Conservation (phyloP, 2,113 vertebrate genomes). For the Xiphorhynchus elegans region DNA sequence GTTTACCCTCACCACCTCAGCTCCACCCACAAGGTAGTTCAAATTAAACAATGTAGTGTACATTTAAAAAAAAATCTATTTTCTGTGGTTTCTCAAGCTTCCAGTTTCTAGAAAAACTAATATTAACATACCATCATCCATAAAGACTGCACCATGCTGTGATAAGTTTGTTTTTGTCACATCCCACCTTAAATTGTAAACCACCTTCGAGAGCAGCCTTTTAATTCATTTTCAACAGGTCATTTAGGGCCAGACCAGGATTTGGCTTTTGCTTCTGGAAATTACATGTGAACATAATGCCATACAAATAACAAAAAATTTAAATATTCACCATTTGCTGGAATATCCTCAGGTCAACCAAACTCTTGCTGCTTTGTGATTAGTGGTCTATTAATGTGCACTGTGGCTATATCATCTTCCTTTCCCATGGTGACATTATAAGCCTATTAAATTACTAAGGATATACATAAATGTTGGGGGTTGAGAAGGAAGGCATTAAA, state of each 20-base stretch:
- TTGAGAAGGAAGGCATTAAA: slow-evolving; percentile 1
- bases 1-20: neutral
- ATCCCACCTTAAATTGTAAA: neutral
- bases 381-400: slow-evolving; percentile 43
- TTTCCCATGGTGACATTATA: slow-evolving; percentile 39
- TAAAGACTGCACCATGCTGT: neutral
- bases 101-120: neutral
- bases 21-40: neutral
- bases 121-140: neutral
- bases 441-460: slow-evolving; percentile 35
- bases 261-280: slow-evolving; percentile 26
- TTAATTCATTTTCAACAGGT: slow-evolving; percentile 35
- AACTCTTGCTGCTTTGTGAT: slow-evolving; percentile 34
- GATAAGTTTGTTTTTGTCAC: slow-evolving; percentile 24
- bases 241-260: neutral
- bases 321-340: slow-evolving; percentile 19
- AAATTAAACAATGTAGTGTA: neutral
- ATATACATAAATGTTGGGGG: neutral
- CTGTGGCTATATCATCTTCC: neutral
- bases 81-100: neutral
- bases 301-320: slow-evolving; percentile 20
- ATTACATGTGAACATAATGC: neutral
- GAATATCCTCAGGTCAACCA: slow-evolving; percentile 47
- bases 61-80: neutral
- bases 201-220: neutral